phyloP scores from a whole-genome alignment of 2,888 invertebrate genomes.

The Rotaria socialis region DNA sequence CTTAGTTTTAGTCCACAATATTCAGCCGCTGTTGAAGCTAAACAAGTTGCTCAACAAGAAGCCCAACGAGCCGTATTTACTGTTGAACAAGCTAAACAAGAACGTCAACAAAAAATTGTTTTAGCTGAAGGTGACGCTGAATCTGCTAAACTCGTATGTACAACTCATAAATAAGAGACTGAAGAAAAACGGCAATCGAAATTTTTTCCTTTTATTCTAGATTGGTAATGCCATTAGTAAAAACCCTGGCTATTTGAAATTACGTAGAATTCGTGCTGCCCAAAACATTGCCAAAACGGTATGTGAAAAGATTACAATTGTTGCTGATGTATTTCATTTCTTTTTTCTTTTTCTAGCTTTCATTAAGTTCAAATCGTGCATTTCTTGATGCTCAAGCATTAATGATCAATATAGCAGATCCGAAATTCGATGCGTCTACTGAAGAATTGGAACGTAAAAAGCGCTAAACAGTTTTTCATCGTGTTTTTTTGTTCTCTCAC shows the following conservation, averaged over 20 bases:
- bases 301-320: constrained; percentile 51
- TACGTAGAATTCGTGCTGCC: constrained; percentile 93
- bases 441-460: constrained; percentile 18
- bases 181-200: not conserved
- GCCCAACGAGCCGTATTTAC: constrained; percentile 96
- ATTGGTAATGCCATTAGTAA: constrained; percentile 86
- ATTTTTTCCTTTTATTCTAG: constrained; percentile 51
- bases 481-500: not conserved
- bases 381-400: constrained; percentile 43
- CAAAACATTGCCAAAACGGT: constrained; percentile 93
- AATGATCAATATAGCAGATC: constrained; percentile 45
- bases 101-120: constrained; percentile 95
- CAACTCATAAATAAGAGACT: not conserved
- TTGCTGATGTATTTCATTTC: too few relatives aligned
- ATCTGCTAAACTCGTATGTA: constrained; percentile 77
- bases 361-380: constrained; percentile 40
- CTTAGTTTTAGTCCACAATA: constrained; percentile 92
- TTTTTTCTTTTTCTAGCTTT: constrained; percentile 33
- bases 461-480: not conserved
- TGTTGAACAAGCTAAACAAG: constrained; percentile 93
- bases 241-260: constrained; percentile 94
- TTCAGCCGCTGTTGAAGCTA: constrained; percentile 96
- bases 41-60: constrained; percentile 94
- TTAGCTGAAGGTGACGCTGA: constrained; percentile 99
- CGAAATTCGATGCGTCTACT: constrained; percentile 41